Evolutionary conservation across 2,888 invertebrate species (phyloP), one percentile per base, ranked within the genome.

Genomic region (Pristionchus arcanus): DNA sequence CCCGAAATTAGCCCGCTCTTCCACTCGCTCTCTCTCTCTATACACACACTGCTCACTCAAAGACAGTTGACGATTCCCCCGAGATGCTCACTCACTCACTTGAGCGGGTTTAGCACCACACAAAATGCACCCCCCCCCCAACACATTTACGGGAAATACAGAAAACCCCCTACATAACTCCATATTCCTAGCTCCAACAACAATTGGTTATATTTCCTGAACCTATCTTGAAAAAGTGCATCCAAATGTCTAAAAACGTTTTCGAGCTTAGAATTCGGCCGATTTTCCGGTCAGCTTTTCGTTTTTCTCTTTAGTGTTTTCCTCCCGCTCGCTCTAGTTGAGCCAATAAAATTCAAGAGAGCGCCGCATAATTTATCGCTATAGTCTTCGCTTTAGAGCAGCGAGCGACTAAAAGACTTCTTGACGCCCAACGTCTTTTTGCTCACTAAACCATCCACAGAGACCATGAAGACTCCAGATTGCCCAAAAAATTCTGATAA

Each of bases 401-500:
- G 31, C 34, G 21, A 37, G 74, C 19, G 74, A 37, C 55, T 49
- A 19, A 31, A 53, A 34, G 63, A 28, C 55, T 87, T 13, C 63
- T 49, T 49, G 9, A 42, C 21, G 59, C 25, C 53, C 25, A 63
- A n/a, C 25, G 21, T 55, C 55, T 55, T 55, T 16, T 15, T 5
- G 21, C 55, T 19, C 55, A 55, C 9, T 16, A 21, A 55, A 11
- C 19, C 55, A 16, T 19, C 5, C 55, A 3, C 19, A 55, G 16
- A 4, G 25, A 4, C 13, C 28, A 15, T 25, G 25, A n/a, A n/a
- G n/a, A 42, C 49, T 15, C 11, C n/a, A n/a, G n/a, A 55, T 42
- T 19, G 42, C 21, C 31, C 49, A 53, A 91, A 21, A 71, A 71
- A 16, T 49, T 7, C 71, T 15, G 0, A 81, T 9, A 88, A 95